These are phyloP conservation scores for Danaus chrysippus DNA, from an alignment of 2,888 invertebrate species.

Conservation along the genomic window DNA sequence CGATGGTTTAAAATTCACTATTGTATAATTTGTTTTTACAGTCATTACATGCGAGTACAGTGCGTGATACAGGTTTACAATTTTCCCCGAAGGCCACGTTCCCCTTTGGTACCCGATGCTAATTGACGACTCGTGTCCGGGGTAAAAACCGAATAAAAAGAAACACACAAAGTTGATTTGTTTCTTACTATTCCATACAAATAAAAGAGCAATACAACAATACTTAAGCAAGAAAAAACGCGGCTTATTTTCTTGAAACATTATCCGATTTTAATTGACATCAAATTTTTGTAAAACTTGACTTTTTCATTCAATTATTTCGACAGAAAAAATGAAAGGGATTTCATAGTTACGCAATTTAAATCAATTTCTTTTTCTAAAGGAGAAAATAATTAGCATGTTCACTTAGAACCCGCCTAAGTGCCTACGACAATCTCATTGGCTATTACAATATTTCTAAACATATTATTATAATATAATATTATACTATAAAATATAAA, in stretches of 20 bases:
- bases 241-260: no score
- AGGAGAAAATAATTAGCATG: no score
- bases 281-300: no score
- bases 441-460: no score
- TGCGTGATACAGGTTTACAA: slow-evolving; percentile 26
- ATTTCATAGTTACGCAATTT: no score
- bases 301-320: no score
- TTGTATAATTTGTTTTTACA: slow-evolving; percentile 23
- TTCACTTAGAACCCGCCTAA: no score
- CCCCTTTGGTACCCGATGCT: slow-evolving; percentile 48
- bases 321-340: no score
- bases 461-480: background rate
- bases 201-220: background rate
- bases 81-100: slow-evolving; percentile 62
- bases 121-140: slow-evolving; percentile 71
- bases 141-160: slow-evolving; percentile 44
- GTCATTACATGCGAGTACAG: slow-evolving; percentile 17
- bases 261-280: no score
- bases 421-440: no score
- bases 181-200: background rate
- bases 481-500: slow-evolving; percentile 1
- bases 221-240: no score
- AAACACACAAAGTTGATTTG: slow-evolving; percentile 43
- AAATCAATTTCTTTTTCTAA: no score
- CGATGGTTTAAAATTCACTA: slow-evolving; percentile 23